Evolutionary conservation across 2,113 vertebrate genomes (phyloP).

Genomic region (Saimiri boliviensis): DNA sequence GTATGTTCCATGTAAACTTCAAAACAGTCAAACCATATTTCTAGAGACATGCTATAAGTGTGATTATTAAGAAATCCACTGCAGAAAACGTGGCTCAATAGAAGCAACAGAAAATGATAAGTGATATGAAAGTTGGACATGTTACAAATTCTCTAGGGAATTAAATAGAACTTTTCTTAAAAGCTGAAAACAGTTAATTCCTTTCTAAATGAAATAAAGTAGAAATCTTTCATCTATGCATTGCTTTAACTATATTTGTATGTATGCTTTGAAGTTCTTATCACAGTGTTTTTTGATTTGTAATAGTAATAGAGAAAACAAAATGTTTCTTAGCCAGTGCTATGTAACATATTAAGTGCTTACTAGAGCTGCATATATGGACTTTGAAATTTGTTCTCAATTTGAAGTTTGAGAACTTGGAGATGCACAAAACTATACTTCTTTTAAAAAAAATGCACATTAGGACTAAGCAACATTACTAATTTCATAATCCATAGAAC

Average conservation of each 20-base stretch:
- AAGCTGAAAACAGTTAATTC: neutral
- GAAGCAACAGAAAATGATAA: neutral
- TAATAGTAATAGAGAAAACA: conserved; percentile 41
- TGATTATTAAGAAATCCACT: conserved; percentile 5
- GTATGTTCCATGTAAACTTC: neutral
- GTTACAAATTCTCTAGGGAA: neutral
- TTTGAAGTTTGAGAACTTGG: conserved; percentile 3
- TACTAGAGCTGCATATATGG: conserved; percentile 16
- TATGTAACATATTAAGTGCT: neutral
- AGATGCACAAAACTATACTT: neutral
- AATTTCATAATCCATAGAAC: conserved; percentile 23
- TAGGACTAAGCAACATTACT: neutral
- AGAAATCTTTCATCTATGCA: neutral
- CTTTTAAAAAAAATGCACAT: neutral
- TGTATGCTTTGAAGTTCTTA: conserved; percentile 21
- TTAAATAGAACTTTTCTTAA: conserved; percentile 1
- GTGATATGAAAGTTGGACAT: neutral
- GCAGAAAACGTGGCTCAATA: neutral
- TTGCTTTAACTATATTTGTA: neutral
- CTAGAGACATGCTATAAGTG: neutral
- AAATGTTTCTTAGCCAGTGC: neutral
- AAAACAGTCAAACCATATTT: conserved; percentile 41
- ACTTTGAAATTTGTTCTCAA: conserved; percentile 35
- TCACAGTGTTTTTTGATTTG: conserved; percentile 15
- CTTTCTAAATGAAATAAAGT: conserved; percentile 42